phyloP scores from a whole-genome alignment of 2,797 vertebrate species.

The Artibeus jamaicensis region DNA sequence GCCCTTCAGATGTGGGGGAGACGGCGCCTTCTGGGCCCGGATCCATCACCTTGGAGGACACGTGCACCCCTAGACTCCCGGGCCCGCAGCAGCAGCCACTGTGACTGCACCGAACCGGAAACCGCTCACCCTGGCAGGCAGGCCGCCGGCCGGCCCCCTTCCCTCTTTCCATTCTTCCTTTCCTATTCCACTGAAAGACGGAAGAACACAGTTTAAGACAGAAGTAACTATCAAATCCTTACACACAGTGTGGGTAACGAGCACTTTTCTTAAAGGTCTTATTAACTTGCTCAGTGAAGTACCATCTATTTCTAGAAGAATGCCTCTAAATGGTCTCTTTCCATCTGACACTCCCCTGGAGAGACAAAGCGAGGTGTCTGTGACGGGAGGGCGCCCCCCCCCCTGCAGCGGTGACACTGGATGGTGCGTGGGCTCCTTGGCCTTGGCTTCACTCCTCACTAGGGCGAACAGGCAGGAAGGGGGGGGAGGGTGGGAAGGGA shows the following conservation, averaged over 20 bases:
- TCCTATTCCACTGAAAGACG: background rate
- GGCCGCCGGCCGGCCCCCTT: background rate
- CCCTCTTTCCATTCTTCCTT: background rate
- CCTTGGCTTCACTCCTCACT: too few relatives aligned
- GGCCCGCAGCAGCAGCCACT: fast-evolving
- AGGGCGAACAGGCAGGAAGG: background rate
- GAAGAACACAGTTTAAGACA: background rate
- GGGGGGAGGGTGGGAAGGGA: fast-evolving
- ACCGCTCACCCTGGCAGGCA: background rate
- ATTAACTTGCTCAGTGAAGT: background rate
- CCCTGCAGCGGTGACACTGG: fast-evolving
- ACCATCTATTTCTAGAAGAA: background rate
- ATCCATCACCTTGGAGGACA: background rate
- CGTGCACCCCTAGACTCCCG: fast-evolving
- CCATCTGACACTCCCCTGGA: background rate
- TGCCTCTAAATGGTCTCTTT: background rate
- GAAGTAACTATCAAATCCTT: background rate
- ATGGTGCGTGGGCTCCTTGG: fast-evolving
- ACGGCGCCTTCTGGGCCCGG: background rate
- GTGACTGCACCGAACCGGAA: fast-evolving
- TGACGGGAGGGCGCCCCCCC: background rate
- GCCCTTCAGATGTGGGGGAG: background rate
- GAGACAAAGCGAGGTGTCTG: fast-evolving
- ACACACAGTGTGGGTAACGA: background rate
- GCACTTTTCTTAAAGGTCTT: background rate